Conservation (phyloP, 2,113 vertebrate species). For the Laticauda laticaudata region DNA sequence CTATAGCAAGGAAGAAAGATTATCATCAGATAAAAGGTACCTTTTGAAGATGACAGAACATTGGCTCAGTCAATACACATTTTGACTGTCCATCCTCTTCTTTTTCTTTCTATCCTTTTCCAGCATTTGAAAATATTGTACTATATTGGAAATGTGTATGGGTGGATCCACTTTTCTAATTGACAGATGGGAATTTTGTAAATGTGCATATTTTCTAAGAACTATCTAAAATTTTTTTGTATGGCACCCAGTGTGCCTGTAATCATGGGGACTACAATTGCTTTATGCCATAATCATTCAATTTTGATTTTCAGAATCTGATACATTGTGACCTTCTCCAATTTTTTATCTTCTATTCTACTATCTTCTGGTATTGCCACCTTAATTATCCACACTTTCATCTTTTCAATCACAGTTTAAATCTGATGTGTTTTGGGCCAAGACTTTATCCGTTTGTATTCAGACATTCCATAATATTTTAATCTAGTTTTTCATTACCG, state of each 20-base stretch:
- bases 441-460: neutral
- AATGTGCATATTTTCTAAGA: neutral
- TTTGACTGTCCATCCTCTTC: neutral
- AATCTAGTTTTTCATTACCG: neutral
- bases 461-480: neutral
- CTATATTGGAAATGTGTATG: neutral
- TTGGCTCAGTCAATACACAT: neutral
- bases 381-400: neutral
- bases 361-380: neutral
- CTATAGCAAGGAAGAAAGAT: conserved; percentile 63
- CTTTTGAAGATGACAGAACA: conserved; percentile 56
- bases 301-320: neutral
- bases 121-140: neutral
- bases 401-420: neutral
- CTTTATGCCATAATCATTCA: neutral
- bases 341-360: neutral
- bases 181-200: neutral
- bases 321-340: neutral
- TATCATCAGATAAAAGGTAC: conserved; percentile 71
- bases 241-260: neutral
- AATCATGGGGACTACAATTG: neutral
- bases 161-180: neutral
- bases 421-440: neutral
- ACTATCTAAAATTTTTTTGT: neutral
- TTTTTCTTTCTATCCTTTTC: neutral